phyloP scores from a whole-genome alignment of 2,797 vertebrate genomes.

The Notoglanidium macrostoma region DNA sequence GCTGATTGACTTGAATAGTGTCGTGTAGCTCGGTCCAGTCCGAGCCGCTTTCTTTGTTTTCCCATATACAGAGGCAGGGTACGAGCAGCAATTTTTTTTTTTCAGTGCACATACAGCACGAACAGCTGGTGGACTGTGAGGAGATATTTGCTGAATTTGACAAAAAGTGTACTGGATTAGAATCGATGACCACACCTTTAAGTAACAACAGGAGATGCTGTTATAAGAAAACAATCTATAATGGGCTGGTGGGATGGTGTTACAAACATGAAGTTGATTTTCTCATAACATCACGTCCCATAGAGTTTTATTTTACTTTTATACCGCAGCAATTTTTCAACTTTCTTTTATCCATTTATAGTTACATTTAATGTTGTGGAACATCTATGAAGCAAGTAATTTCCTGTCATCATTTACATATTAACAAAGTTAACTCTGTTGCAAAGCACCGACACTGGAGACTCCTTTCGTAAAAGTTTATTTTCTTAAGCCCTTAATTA shows the following conservation, averaged over 20 bases:
- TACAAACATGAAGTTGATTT: not conserved
- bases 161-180: too few relatives aligned
- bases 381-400: not conserved
- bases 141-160: too few relatives aligned
- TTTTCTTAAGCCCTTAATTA: not conserved
- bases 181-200: too few relatives aligned
- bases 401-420: not conserved
- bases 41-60: too few relatives aligned
- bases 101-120: too few relatives aligned
- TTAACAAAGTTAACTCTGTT: not conserved
- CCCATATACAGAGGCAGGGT: too few relatives aligned
- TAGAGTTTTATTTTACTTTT: not conserved
- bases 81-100: too few relatives aligned
- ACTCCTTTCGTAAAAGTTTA: not conserved
- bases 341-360: not conserved
- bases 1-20: too few relatives aligned
- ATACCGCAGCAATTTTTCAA: not conserved
- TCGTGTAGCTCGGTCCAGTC: too few relatives aligned
- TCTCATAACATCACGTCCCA: not conserved
- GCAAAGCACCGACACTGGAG: not conserved
- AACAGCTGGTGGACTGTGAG: too few relatives aligned
- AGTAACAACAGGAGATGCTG: not conserved
- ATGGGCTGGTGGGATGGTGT: not conserved
- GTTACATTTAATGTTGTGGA: not conserved
- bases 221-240: not conserved